phyloP scores from a whole-genome alignment of 2,888 invertebrate species.

The Thymelicus lineola region DNA sequence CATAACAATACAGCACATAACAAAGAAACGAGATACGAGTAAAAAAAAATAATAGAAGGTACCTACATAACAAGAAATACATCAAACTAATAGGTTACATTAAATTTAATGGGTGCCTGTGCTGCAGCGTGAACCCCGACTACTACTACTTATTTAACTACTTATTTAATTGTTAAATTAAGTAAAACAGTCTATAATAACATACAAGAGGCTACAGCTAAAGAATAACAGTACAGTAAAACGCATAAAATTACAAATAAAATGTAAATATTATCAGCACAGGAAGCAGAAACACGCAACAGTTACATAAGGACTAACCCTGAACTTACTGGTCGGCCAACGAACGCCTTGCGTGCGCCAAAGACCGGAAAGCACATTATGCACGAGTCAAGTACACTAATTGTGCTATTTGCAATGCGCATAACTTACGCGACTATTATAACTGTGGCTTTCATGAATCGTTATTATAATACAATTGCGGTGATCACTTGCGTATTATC shows the following conservation, averaged over 20 bases:
- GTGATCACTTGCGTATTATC: conserved; percentile 16
- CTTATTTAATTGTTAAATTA: too few relatives aligned
- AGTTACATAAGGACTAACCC: conserved; percentile 44
- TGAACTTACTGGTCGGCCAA: conserved; percentile 55
- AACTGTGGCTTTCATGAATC: conserved; percentile 35
- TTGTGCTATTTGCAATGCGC: conserved; percentile 37
- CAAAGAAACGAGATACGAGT: too few relatives aligned
- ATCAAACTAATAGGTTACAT: too few relatives aligned
- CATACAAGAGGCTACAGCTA: too few relatives aligned
- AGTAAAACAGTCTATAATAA: too few relatives aligned
- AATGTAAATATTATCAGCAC: background rate
- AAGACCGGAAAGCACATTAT: conserved; percentile 25
- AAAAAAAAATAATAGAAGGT: too few relatives aligned
- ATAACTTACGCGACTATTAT: conserved; percentile 37
- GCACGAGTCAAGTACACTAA: conserved; percentile 35
- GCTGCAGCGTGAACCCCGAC: too few relatives aligned
- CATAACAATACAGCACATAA: too few relatives aligned
- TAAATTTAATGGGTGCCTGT: too few relatives aligned
- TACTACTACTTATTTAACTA: too few relatives aligned
- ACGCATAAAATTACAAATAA: background rate
- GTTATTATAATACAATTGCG: conserved; percentile 28
- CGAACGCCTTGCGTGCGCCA: conserved; percentile 40
- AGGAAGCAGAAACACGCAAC: background rate
- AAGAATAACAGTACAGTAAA: too few relatives aligned
- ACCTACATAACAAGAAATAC: too few relatives aligned